Base-by-base conservation (phyloP, 2,888 invertebrate genomes). In the Caradrina clavipalpis region DNA sequence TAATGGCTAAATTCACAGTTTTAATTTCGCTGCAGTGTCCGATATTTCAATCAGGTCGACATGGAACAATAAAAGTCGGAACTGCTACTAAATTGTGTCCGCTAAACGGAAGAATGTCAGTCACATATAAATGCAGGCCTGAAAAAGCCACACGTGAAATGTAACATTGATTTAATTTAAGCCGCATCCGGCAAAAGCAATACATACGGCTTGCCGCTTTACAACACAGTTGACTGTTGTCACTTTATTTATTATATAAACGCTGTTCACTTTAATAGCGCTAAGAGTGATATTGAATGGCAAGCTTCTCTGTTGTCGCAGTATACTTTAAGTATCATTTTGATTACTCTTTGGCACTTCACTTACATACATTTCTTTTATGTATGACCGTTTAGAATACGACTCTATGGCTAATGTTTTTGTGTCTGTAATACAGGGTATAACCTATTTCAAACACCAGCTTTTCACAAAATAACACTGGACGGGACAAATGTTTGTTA, bases 91-190 rank as follows among this genome's bases (percentile, higher is more conserved):
- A 64, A 77, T 76, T 69, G 57, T 63, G 57, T 51, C 63, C 22
- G 35, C 60, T 55, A 80, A 80, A 70, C 64, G 64, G 61, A 58
- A 59, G 51, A 70, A 56, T 62, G 35, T 55, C 64, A 51, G 45
- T 59, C 45, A 49, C 13, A 57, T 31, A 56, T 54, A 63, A 73
- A 73, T 42, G 56, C 53, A 50, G 22, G 35, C 8, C 51, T 71
- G 51, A 76, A 80, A 80, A 76, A 35, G 35, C 60, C 47, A 42
- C 76, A 64, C 26, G 26, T 62, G 53, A 65, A 65, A 71, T 39
- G 77, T 71, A 62, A 69, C 81, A 76, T 66, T 73, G 81, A 76
- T 69, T 81, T 76, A 65, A 82, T 80, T 80, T 65, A 82, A 68
- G 10, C 51, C 53, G 54, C 51, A 65, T 69, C 64, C 69, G 26